These are phyloP conservation scores for Oncorhynchus clarkii DNA, from an alignment of 2,113 vertebrate genomes.

Conservation along the genomic window DNA sequence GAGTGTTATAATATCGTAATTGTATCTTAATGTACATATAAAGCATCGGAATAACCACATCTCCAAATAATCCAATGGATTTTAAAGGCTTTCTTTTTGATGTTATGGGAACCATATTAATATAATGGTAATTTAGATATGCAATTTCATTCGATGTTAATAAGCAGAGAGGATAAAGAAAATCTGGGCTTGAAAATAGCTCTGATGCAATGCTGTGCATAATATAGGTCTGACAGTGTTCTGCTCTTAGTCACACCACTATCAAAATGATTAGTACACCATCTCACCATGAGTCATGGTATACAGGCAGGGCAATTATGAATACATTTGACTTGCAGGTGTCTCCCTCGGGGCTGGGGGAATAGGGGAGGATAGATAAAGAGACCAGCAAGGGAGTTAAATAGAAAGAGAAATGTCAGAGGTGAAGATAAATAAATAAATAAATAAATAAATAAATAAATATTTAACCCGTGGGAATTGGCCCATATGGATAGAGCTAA, in stretches of 20 bases:
- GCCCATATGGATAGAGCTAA: no score
- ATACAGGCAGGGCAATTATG: background rate
- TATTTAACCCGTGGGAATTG: no score
- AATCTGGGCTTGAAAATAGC: slow-evolving; percentile 2
- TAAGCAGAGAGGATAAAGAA: background rate
- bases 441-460: background rate
- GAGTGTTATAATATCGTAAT: no score
- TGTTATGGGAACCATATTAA: background rate
- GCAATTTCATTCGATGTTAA: background rate
- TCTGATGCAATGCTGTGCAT: slow-evolving; percentile 57
- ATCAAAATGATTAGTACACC: slow-evolving; percentile 47
- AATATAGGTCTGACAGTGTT: slow-evolving; percentile 56
- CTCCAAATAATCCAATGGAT: slow-evolving; percentile 18
- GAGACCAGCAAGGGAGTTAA: no score
- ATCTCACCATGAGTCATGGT: slow-evolving; percentile 38
- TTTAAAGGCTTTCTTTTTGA: background rate
- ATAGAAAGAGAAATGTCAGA: background rate
- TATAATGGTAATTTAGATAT: background rate
- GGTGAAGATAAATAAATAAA: background rate
- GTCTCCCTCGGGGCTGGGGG: background rate
- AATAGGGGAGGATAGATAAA: background rate
- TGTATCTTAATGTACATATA: no score
- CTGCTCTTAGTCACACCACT: slow-evolving; percentile 47
- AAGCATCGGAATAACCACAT: no score
- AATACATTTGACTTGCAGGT: background rate